Percentiles rank a stretch among this genome's conserved stretches.
These are phyloP conservation scores for Arrhopalites spinosus DNA, from an alignment of 2,888 invertebrate species.

Conservation along the genomic window DNA sequence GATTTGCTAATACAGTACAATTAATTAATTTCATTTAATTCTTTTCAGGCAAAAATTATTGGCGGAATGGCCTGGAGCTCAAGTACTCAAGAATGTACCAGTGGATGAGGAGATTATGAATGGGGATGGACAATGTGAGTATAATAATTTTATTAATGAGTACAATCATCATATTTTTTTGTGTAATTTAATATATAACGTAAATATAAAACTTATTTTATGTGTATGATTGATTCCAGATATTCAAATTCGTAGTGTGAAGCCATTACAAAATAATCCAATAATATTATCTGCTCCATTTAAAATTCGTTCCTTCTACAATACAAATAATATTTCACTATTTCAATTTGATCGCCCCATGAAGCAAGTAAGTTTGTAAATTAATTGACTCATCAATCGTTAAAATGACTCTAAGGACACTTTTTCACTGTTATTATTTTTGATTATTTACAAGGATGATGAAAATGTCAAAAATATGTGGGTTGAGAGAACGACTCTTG, in stretches of 20 bases:
- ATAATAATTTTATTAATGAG: constrained; percentile 17
- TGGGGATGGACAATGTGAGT: constrained; percentile 80
- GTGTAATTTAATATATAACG: background rate
- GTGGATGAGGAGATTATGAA: constrained; percentile 84
- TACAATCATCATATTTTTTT: background rate
- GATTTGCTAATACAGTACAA: too few species aligned
- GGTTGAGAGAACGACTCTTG: constrained; percentile 85
- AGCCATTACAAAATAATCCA: constrained; percentile 76
- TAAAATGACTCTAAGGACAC: too few species aligned
- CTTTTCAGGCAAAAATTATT: constrained; percentile 61
- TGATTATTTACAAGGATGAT: constrained; percentile 28
- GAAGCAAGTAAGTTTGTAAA: too few species aligned
- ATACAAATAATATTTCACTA: constrained; percentile 85
- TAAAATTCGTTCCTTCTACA: constrained; percentile 85
- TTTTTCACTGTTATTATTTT: too few species aligned
- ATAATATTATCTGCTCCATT: constrained; percentile 73
- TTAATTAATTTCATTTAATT: too few species aligned
- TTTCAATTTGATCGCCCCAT: constrained; percentile 77
- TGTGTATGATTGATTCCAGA: constrained; percentile 62
- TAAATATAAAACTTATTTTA: too few species aligned
- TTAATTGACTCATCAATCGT: too few species aligned
- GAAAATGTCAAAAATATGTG: constrained; percentile 70
- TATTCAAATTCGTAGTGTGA: constrained; percentile 93
- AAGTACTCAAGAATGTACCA: constrained; percentile 87
- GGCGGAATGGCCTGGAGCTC: constrained; percentile 92